Conservation (phyloP, 2,113 vertebrate genomes). For the Silurus meridionalis region DNA sequence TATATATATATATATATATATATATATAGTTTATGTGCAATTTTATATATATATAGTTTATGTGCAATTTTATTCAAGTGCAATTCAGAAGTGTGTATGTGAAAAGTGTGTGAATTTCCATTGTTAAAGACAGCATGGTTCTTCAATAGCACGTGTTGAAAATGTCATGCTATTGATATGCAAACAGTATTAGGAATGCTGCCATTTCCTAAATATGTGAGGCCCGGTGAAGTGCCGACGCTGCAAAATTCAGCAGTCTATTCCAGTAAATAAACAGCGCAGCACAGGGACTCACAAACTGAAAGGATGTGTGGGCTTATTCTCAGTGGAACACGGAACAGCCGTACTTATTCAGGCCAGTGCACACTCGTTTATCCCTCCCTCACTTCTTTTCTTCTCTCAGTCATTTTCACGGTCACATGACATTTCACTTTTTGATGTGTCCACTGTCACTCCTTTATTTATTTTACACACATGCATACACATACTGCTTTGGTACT, state of each 20-base stretch:
- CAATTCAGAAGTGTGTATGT: not conserved
- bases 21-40: too few species aligned
- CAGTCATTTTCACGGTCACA: constrained; percentile 13
- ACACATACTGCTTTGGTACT: constrained; percentile 6
- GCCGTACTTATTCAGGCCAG: constrained; percentile 35
- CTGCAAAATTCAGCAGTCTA: constrained; percentile 41
- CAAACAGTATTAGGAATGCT: constrained; percentile 21
- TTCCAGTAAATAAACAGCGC: constrained; percentile 40
- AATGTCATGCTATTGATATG: constrained; percentile 29
- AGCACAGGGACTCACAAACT: constrained; percentile 8
- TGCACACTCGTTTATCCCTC: constrained; percentile 25
- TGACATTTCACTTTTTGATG: constrained; percentile 13
- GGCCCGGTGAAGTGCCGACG: constrained; percentile 23
- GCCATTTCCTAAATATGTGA: constrained; percentile 3
- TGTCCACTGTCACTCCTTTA: not conserved
- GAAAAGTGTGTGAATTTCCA: not conserved
- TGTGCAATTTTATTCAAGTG: too few species aligned
- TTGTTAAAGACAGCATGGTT: not conserved
- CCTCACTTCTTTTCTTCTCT: not conserved
- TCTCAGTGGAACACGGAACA: constrained; percentile 22
- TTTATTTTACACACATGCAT: not conserved
- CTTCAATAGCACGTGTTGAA: not conserved
- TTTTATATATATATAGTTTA: not conserved
- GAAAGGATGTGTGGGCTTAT: constrained; percentile 17
- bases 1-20: not conserved